Percentiles rank a stretch among this genome's conserved stretches.
Evolutionary conservation across 2,888 invertebrate species (phyloP).

Genomic region (Mimachlamys varia): DNA sequence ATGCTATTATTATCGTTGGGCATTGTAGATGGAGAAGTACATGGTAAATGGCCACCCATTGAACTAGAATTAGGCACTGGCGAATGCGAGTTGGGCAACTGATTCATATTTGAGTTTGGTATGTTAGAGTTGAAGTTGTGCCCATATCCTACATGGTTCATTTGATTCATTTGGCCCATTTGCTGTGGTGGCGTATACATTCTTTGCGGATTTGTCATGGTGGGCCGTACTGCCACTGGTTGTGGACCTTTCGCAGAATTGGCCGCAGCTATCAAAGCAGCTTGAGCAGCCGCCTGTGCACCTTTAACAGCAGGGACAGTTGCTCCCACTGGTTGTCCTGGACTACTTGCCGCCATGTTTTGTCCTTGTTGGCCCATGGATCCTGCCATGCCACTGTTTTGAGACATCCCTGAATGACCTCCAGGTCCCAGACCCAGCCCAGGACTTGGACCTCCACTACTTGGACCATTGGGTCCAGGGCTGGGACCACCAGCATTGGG

Average conservation of each 20-base stretch:
- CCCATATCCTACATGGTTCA: constrained; percentile 58
- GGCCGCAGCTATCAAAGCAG: constrained; percentile 78
- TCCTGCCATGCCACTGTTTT: constrained; percentile 49
- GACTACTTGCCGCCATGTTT: constrained; percentile 42
- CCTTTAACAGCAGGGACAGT: constrained; percentile 66
- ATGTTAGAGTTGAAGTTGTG: constrained; percentile 57
- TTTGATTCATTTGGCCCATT: constrained; percentile 66
- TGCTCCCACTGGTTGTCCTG: constrained; percentile 54
- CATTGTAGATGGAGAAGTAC: constrained; percentile 36
- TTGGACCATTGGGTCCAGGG: constrained; percentile 53
- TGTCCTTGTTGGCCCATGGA: constrained; percentile 49
- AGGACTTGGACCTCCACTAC: constrained; percentile 36
- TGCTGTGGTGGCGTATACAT: constrained; percentile 63
- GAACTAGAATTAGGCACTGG: constrained; percentile 67
- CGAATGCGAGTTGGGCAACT: constrained; percentile 64
- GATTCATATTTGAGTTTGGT: constrained; percentile 62
- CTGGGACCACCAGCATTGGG: constrained; percentile 68
- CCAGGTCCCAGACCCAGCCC: constrained; percentile 43
- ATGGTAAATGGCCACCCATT: constrained; percentile 31
- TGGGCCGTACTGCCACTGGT: constrained; percentile 52
- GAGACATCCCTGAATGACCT: constrained; percentile 42
- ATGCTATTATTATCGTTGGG: constrained; percentile 48
- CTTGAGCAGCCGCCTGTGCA: constrained; percentile 79
- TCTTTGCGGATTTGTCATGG: constrained; percentile 60
- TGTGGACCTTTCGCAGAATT: constrained; percentile 67